phyloP scores from a whole-genome alignment of 2,888 invertebrate species.

The Lithophane socia region DNA sequence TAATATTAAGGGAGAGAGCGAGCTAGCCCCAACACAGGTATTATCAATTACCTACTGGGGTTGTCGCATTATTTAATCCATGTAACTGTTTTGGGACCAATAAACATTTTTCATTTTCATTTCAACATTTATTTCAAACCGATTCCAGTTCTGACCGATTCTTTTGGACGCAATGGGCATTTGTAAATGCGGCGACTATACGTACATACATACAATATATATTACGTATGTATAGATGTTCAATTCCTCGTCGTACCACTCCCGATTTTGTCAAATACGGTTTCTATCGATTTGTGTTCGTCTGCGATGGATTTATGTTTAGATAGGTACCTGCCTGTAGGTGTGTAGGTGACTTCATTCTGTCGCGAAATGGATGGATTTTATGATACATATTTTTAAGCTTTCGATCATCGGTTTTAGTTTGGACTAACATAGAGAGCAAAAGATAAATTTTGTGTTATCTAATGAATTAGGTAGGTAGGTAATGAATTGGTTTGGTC shows the following conservation, averaged over 20 bases:
- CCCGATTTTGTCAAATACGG: slow-evolving; percentile 33
- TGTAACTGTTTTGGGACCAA: no score
- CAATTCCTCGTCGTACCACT: slow-evolving; percentile 9
- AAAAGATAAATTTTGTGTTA: background rate
- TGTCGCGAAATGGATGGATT: background rate
- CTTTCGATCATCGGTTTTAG: no score
- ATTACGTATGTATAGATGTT: background rate
- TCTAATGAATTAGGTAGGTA: background rate
- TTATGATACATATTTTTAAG: background rate
- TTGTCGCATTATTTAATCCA: no score
- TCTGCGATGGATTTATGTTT: slow-evolving; percentile 21
- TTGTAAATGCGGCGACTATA: background rate
- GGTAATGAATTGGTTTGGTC: background rate
- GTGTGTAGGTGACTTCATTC: slow-evolving; percentile 4
- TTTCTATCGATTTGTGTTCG: slow-evolving; percentile 39
- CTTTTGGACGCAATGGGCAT: background rate
- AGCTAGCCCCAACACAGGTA: no score
- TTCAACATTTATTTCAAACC: no score
- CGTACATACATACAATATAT: background rate
- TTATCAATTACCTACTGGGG: no score
- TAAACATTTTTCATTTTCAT: no score
- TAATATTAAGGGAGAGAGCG: no score
- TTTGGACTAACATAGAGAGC: background rate
- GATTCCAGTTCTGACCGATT: no score
- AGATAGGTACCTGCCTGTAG: background rate